These are phyloP conservation scores for Ardeotis arabs DNA, from an alignment of 2,113 vertebrate species.

Conservation along the genomic window DNA sequence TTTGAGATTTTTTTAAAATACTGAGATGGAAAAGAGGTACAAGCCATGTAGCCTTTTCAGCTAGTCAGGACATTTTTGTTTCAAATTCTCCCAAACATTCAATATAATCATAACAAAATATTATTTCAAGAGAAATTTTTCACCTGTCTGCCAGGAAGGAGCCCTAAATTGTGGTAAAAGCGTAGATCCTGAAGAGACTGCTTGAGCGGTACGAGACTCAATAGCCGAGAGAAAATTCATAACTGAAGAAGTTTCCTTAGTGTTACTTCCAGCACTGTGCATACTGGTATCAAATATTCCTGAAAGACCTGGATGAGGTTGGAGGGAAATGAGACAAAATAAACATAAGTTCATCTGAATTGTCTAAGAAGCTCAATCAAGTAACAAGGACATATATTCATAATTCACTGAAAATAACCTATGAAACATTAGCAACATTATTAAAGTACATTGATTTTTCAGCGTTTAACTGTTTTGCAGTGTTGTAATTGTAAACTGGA, in stretches of 20 bases:
- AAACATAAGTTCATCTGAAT: conserved; percentile 5
- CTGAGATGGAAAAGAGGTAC: background rate
- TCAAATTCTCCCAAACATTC: background rate
- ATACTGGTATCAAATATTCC: conserved; percentile 87
- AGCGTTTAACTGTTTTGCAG: background rate
- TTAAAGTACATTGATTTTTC: background rate
- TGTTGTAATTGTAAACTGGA: background rate
- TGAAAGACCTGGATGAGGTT: conserved; percentile 75
- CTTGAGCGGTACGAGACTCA: conserved; percentile 89
- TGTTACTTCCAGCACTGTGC: conserved; percentile 84
- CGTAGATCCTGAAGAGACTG: conserved; percentile 91
- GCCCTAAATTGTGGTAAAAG: conserved; percentile 93
- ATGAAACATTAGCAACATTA: background rate
- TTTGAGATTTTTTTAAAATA: background rate
- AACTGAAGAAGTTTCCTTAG: conserved; percentile 92
- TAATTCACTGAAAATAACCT: background rate
- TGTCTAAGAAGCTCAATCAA: background rate
- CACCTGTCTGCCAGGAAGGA: conserved; percentile 94
- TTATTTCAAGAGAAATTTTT: conserved; percentile 27
- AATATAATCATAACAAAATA: background rate
- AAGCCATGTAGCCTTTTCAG: background rate
- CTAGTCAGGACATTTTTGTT: background rate
- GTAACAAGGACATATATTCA: background rate
- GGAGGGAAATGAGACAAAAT: conserved; percentile 7
- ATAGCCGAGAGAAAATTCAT: conserved; percentile 96